phyloP scores from a whole-genome alignment of 2,888 invertebrate genomes.

The Rhagonycha lutea region DNA sequence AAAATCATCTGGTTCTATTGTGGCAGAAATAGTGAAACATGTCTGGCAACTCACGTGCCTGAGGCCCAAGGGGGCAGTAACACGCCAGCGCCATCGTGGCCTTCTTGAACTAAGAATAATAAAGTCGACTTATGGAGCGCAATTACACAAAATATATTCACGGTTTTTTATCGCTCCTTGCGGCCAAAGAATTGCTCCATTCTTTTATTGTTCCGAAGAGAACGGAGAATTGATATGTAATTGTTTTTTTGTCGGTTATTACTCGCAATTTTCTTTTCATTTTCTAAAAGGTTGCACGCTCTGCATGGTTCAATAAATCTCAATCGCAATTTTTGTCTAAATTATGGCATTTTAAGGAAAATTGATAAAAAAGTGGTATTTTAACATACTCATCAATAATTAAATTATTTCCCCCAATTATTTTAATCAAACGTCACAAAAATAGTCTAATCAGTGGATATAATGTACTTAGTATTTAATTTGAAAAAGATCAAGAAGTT shows the following conservation, averaged over 20 bases:
- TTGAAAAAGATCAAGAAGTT: background rate
- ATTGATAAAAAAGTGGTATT: background rate
- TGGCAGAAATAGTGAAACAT: conserved; percentile 31
- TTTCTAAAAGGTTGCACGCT: conserved; percentile 35
- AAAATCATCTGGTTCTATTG: conserved; percentile 32
- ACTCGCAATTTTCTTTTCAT: conserved; percentile 40
- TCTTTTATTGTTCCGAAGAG: conserved; percentile 56
- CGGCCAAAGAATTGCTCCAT: conserved; percentile 55
- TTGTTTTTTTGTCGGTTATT: conserved; percentile 50
- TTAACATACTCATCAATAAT: background rate
- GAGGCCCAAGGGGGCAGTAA: conserved; percentile 52
- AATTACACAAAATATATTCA: conserved; percentile 59
- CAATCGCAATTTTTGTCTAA: conserved; percentile 19
- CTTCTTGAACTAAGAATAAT: conserved; percentile 53
- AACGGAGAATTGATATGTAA: conserved; percentile 55
- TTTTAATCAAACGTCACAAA: background rate
- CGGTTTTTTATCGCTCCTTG: conserved; percentile 58
- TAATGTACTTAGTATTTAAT: too few relatives aligned
- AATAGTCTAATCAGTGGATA: background rate
- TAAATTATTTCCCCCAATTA: background rate
- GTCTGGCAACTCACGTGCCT: conserved; percentile 45
- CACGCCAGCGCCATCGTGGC: conserved; percentile 53
- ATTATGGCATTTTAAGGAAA: background rate
- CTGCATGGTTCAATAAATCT: conserved; percentile 23
- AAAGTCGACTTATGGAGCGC: conserved; percentile 57